Conservation (phyloP, 2,797 vertebrate genomes). For the Acridotheres tristis region DNA sequence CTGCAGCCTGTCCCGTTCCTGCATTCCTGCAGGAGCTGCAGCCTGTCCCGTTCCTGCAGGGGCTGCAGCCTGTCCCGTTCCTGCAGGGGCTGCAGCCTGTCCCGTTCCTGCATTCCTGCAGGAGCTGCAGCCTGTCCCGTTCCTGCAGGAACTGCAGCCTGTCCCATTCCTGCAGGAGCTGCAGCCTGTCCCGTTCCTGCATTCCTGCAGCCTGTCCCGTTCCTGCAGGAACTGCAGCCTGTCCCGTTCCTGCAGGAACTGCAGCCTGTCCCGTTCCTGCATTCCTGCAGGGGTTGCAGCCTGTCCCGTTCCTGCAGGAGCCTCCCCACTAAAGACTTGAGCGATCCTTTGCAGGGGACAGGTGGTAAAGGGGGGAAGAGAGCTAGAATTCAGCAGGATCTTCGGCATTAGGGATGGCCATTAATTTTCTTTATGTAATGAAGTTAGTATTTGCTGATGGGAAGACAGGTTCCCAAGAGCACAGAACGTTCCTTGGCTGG, state of each 20-base stretch:
- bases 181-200: background rate
- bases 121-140: background rate
- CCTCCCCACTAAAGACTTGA: background rate
- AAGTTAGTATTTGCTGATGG: background rate
- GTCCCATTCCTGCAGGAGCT: background rate
- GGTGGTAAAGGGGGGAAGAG: background rate
- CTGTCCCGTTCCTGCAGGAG: no score
- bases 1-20: background rate
- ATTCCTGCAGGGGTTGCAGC: no score
- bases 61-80: background rate
- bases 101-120: background rate
- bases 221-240: no score
- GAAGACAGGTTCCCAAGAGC: background rate
- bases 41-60: no score
- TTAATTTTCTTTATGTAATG: constrained; percentile 8
- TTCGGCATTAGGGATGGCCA: background rate
- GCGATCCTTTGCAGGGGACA: background rate
- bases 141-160: background rate
- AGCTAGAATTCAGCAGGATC: background rate
- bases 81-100: background rate
- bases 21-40: no score
- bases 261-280: no score
- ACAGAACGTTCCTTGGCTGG: background rate
- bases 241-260: no score
- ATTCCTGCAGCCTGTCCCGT: no score